Percentiles rank a stretch among this genome's conserved stretches.
Evolutionary conservation across 2,797 vertebrate species (phyloP).

Genomic region (Scleropages formosus): DNA sequence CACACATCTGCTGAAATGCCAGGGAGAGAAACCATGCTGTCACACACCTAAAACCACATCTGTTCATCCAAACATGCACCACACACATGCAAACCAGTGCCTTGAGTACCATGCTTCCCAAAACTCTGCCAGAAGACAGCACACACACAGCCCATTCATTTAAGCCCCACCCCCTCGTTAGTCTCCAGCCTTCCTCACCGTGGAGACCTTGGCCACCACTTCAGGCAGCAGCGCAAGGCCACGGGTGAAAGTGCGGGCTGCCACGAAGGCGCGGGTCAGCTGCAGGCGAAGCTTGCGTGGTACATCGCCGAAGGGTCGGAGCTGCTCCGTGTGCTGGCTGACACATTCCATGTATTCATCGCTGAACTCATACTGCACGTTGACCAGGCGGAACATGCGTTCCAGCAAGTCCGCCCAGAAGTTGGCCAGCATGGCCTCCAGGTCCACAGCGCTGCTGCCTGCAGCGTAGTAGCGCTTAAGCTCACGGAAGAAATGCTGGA

Average conservation of each 20-base stretch:
- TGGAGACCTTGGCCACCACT: constrained; percentile 83
- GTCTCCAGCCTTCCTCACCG: constrained; percentile 62
- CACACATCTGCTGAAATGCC: no score
- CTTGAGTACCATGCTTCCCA: no score
- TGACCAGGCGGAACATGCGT: constrained; percentile 92
- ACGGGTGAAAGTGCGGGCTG: constrained; percentile 85
- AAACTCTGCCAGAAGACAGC: constrained; percentile 35
- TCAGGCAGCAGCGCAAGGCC: constrained; percentile 83
- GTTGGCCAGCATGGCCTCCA: constrained; percentile 89
- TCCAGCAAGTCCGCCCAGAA: constrained; percentile 93
- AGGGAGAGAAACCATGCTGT: no score
- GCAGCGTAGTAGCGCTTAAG: constrained; percentile 83
- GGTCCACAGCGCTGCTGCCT: constrained; percentile 74
- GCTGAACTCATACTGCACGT: constrained; percentile 90
- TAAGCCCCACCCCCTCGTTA: constrained; percentile 43
- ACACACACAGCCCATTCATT: constrained; percentile 22
- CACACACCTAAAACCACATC: constrained; percentile 31
- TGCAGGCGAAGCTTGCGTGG: constrained; percentile 91
- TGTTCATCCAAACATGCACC: constrained; percentile 42
- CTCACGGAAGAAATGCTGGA: constrained; percentile 85
- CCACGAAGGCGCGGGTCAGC: constrained; percentile 84
- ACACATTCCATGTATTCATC: constrained; percentile 92
- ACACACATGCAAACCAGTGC: constrained; percentile 5
- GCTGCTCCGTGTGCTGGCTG: constrained; percentile 88
- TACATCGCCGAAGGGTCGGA: constrained; percentile 92